These are phyloP conservation scores for Cavia aperea DNA, from an alignment of 2,113 vertebrate genomes.

Conservation along the genomic window DNA sequence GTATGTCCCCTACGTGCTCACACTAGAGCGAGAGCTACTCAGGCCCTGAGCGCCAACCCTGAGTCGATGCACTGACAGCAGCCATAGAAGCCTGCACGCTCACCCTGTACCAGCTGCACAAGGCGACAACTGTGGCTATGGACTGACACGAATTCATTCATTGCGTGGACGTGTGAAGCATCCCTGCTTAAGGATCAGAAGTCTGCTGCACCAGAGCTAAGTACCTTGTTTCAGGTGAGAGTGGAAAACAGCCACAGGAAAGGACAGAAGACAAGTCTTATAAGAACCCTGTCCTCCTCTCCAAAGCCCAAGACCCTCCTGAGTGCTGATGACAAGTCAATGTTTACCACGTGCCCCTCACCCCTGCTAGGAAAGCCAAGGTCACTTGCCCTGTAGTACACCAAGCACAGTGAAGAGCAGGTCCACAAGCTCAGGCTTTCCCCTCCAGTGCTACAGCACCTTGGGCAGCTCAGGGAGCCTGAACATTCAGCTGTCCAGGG, in stretches of 20 bases:
- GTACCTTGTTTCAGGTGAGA: neutral
- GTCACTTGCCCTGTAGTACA: neutral
- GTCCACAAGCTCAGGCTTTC: neutral
- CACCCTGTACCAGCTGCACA: rapidly evolving
- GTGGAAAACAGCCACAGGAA: neutral
- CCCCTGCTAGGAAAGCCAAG: slow-evolving; percentile 1
- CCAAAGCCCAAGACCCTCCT: neutral
- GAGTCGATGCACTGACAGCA: rapidly evolving
- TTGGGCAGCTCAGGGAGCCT: neutral
- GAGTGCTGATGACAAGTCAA: neutral
- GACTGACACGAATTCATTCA: neutral
- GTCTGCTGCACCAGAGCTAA: neutral
- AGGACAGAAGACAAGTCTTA: neutral
- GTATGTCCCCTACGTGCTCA: neutral
- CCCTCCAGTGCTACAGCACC: neutral
- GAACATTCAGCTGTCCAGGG: neutral
- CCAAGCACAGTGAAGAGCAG: neutral
- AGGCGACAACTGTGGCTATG: rapidly evolving
- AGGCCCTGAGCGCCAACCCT: rapidly evolving
- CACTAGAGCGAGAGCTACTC: neutral
- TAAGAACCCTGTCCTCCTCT: neutral
- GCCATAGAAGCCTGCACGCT: neutral
- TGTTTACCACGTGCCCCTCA: neutral
- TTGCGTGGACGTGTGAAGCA: neutral
- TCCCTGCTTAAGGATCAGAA: neutral